A percentile compares a stretch with the other conserved stretches of the same genome.
phyloP scores from a whole-genome alignment of 1,140 invertebrate species.

The Pissodes strobi region DNA sequence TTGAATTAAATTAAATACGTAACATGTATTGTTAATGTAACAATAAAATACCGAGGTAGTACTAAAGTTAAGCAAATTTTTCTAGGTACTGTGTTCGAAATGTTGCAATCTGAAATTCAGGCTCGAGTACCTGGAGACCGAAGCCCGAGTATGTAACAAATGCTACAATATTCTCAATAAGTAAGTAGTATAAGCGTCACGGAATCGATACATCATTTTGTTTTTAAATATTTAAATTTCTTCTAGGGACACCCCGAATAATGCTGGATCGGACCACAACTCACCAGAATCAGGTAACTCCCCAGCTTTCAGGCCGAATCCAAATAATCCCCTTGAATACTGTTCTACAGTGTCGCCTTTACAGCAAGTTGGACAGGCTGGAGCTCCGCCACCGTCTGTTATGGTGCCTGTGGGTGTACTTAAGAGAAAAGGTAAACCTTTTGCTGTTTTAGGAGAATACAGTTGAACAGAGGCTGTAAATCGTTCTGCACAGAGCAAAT shows the following conservation, averaged over 20 bases:
- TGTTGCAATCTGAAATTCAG: slow-evolving; percentile 78
- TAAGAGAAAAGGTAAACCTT: slow-evolving; percentile 67
- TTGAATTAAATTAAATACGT: too few species aligned
- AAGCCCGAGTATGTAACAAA: slow-evolving; percentile 64
- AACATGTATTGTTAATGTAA: too few species aligned
- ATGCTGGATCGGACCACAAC: slow-evolving; percentile 36
- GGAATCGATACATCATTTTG: not conserved
- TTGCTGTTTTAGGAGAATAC: not conserved
- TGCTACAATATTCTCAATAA: slow-evolving; percentile 64
- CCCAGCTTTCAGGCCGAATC: slow-evolving; percentile 66
- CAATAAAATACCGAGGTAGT: too few species aligned
- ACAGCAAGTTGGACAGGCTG: slow-evolving; percentile 64
- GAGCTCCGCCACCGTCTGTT: slow-evolving; percentile 69
- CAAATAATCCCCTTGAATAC: slow-evolving; percentile 90
- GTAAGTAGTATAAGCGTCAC: slow-evolving; percentile 52
- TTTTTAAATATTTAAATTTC: not conserved
- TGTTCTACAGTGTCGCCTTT: slow-evolving; percentile 84
- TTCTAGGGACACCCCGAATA: slow-evolving; percentile 32
- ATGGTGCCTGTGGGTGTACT: slow-evolving; percentile 86
- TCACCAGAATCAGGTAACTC: slow-evolving; percentile 39
- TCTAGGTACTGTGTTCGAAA: slow-evolving; percentile 81
- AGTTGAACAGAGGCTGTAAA: too few species aligned
- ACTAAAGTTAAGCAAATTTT: too few species aligned
- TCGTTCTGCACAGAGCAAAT: too few species aligned
- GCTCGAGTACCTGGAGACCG: slow-evolving; percentile 72